A percentile compares a stretch with the other conserved stretches of the same genome.
phyloP scores from a whole-genome alignment of 64 coral and sea anemone genomes.

The Stichodactyla mertensii region DNA sequence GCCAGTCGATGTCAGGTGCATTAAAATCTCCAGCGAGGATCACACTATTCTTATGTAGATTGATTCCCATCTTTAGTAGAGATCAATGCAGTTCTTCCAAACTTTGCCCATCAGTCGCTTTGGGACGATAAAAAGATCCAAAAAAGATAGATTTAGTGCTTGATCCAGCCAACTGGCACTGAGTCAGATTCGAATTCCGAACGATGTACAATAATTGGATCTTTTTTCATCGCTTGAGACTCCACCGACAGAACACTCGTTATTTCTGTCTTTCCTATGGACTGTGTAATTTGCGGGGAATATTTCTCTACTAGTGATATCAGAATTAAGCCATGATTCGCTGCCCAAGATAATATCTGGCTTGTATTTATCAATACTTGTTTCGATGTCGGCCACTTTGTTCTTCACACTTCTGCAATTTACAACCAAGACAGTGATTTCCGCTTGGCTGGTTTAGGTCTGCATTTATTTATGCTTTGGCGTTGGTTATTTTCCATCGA shows the following conservation, averaged over 20 bases:
- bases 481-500: not conserved
- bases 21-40: no score
- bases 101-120: no score
- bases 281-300: constrained; percentile 1
- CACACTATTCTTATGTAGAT: no score
- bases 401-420: constrained; percentile 7
- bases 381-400: not conserved
- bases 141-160: constrained; percentile 9
- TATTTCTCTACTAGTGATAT: constrained; percentile 10
- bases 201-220: constrained; percentile 21
- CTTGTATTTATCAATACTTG: not conserved
- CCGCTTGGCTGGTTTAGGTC: not conserved
- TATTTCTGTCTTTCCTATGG: constrained; percentile 18
- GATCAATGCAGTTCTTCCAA: not conserved
- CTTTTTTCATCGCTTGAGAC: constrained; percentile 30
- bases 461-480: not conserved
- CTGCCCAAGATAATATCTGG: not conserved
- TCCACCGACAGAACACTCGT: not conserved
- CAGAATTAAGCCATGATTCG: constrained; percentile 23
- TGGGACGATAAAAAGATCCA: constrained; percentile 24
- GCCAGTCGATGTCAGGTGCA: no score
- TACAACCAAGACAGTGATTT: not conserved
- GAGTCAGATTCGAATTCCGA: not conserved
- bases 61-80: not conserved
- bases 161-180: constrained; percentile 24